phyloP scores from a whole-genome alignment of 2,113 vertebrate species.

The Cephalopholis sonnerati region DNA sequence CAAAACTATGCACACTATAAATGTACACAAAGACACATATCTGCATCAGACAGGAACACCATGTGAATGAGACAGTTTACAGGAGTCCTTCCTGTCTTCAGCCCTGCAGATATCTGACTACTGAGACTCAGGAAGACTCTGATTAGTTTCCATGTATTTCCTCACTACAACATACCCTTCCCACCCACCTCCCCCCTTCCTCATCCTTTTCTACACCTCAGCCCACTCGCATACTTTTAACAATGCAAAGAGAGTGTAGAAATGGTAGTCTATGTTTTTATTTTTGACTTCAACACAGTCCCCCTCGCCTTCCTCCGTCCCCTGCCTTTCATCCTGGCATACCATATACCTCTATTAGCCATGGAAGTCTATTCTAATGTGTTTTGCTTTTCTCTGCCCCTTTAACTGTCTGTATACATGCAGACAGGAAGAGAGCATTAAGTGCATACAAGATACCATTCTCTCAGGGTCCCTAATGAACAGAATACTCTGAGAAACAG shows the following conservation, averaged over 20 bases:
- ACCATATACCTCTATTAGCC: slow-evolving; percentile 35
- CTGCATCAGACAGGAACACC: slow-evolving; percentile 55
- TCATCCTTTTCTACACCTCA: slow-evolving; percentile 53
- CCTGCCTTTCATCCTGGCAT: slow-evolving; percentile 32
- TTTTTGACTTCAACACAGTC: slow-evolving; percentile 14
- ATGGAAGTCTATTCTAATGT: slow-evolving; percentile 58
- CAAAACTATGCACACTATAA: background rate
- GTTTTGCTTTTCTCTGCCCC: slow-evolving; percentile 40
- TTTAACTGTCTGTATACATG: slow-evolving; percentile 41
- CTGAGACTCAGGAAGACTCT: slow-evolving; percentile 80
- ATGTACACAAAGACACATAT: slow-evolving; percentile 21
- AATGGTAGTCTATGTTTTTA: slow-evolving; percentile 49
- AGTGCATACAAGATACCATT: slow-evolving; percentile 9
- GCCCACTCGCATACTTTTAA: slow-evolving; percentile 10
- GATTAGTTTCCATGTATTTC: slow-evolving; percentile 75
- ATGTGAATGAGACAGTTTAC: slow-evolving; percentile 71
- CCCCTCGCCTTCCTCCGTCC: slow-evolving; percentile 16
- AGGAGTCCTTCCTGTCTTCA: slow-evolving; percentile 77
- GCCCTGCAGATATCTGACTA: slow-evolving; percentile 57
- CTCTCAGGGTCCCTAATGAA: slow-evolving; percentile 44
- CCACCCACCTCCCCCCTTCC: slow-evolving; percentile 54
- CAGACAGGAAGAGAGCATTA: slow-evolving; percentile 63
- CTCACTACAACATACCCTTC: slow-evolving; percentile 44
- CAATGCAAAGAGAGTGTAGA: slow-evolving; percentile 9
- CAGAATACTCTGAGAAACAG: slow-evolving; percentile 15